These are phyloP conservation scores for Salvelinus alpinus DNA, from an alignment of 2,113 vertebrate species.

Conservation along the genomic window DNA sequence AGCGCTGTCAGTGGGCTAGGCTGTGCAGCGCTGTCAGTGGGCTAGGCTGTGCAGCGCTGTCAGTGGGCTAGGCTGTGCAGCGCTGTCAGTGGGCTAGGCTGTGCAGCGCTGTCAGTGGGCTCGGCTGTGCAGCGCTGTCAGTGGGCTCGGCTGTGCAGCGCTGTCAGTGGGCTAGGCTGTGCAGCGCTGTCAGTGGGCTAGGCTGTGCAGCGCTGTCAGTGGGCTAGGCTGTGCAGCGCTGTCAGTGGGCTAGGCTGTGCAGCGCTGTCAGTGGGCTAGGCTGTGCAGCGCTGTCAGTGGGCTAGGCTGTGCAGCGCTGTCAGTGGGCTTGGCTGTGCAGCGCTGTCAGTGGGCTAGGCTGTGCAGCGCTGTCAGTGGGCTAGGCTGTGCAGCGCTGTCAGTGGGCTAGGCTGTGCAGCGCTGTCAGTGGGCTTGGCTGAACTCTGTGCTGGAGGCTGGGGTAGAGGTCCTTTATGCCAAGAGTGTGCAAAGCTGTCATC, in stretches of 20 bases:
- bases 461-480: not conserved
- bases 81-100: too few relatives aligned
- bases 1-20: too few relatives aligned
- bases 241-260: not conserved
- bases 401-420: not conserved
- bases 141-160: not conserved
- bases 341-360: not conserved
- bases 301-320: not conserved
- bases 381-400: too few relatives aligned
- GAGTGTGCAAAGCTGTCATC: too few relatives aligned
- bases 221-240: not conserved
- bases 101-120: too few relatives aligned
- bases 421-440: conserved; percentile 1
- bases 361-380: too few relatives aligned
- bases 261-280: not conserved
- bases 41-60: too few relatives aligned
- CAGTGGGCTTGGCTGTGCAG: not conserved
- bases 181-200: not conserved
- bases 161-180: conserved; percentile 1
- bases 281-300: not conserved
- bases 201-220: not conserved
- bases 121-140: too few relatives aligned
- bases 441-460: conserved; percentile 15
- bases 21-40: too few relatives aligned
- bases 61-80: too few relatives aligned